Base-by-base conservation (phyloP, 2,113 vertebrate species). In the Fukomys damarensis region DNA sequence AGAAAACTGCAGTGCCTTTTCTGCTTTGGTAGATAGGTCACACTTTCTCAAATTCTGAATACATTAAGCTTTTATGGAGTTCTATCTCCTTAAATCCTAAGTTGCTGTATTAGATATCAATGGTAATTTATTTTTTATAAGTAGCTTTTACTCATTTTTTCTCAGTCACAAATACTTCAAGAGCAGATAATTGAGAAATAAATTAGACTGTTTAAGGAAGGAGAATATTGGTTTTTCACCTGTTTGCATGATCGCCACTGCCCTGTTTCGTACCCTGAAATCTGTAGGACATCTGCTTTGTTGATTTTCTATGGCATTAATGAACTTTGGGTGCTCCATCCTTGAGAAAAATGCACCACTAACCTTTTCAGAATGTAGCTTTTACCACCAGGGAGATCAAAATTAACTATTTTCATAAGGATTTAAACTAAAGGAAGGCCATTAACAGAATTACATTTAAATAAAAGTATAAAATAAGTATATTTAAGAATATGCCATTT, bases 1-100 rank as follows among this genome's bases (percentile, higher is more conserved):
- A 86, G 63, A 74, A 82, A 85, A 9, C 84, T 81, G 80, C 61
- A 77, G 66, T 89, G 54, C 19, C 95, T 95, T 97, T 97, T 96
- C 94, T 92, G 94, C 93, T 92, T 86, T 81, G 22, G 58, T 92
- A 97, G 95, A 94, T 97, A 86, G 93, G 93, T 92, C 96, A 96
- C 52, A 95, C 63, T 96, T 97, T 95, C 93, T 96, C 95, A 87
- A 76, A 93, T 96, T 90, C 81, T 92, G 93, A 94, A 92, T 96
- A 84, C 46, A 96, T 95, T 95, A 96, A 88, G 89, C 63, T 76
- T 96, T 94, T 86, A 72, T 89, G 54, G 94, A 87, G 20, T 86
- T 92, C 93, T 91, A 19, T 89, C 80, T 97, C 96, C 86, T 94
- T 88, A 96, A 89, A 95, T 76, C 81, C 52, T 96, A 86, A 63